Conservation (phyloP, 2,113 vertebrate genomes). For the Todiramphus chloris region DNA sequence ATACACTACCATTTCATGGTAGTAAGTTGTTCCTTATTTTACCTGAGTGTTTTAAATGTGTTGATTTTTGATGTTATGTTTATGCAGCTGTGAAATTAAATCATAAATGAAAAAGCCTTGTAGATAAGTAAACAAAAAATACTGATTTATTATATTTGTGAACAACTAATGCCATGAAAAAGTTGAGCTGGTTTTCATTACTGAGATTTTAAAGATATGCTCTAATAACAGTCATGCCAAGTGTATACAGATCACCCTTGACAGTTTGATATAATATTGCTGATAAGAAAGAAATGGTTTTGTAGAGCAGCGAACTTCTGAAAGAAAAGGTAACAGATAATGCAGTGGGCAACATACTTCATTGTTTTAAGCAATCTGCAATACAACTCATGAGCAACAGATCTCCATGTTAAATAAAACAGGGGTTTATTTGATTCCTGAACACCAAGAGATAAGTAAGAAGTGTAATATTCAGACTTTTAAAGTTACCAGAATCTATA, state of each 20-base stretch:
- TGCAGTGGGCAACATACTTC: background rate
- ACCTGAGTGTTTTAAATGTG: background rate
- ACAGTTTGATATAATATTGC: background rate
- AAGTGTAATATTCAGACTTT: background rate
- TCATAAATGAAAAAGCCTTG: conserved; percentile 56
- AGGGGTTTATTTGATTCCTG: background rate
- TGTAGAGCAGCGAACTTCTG: background rate
- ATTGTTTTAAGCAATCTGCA: background rate
- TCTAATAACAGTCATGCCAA: background rate
- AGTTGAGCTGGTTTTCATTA: background rate
- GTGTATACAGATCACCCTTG: background rate
- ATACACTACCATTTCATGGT: background rate
- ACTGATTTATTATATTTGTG: conserved; percentile 43
- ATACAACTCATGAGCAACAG: background rate
- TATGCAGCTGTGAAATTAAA: conserved; percentile 60
- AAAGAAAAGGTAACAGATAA: background rate
- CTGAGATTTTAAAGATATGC: background rate
- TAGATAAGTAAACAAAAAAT: conserved; percentile 50
- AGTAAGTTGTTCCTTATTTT: background rate
- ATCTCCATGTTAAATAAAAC: background rate
- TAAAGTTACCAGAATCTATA: background rate
- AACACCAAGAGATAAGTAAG: background rate
- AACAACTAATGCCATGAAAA: background rate
- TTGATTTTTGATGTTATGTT: conserved; percentile 1
- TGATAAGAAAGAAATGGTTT: background rate